phyloP scores from a whole-genome alignment of 2,113 vertebrate genomes.

The Oryzias curvinotus region DNA sequence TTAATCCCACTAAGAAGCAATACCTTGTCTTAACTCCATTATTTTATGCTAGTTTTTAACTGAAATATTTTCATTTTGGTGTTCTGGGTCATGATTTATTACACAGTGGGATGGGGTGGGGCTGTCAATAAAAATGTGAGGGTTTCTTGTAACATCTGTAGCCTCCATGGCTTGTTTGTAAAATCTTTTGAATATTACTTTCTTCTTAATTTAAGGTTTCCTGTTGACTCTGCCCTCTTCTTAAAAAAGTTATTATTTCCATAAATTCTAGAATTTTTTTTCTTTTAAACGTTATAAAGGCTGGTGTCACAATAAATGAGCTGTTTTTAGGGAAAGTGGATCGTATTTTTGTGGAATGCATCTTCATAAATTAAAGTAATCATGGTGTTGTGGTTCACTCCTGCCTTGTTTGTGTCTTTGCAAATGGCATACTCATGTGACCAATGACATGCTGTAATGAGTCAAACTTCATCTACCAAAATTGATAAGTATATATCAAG shows the following conservation, averaged over 20 bases:
- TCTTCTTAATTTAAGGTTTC: conserved; percentile 15
- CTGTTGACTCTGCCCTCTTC: conserved; percentile 19
- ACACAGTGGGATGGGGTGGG: too few species aligned
- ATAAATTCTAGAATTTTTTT: conserved; percentile 37
- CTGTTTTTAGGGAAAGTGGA: conserved; percentile 37
- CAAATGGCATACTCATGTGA: conserved; percentile 64
- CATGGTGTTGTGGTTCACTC: conserved; percentile 54
- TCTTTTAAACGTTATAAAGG: conserved; percentile 16
- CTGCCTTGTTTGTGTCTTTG: conserved; percentile 62
- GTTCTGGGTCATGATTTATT: too few species aligned
- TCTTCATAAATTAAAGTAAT: conserved; percentile 70
- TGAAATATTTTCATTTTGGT: too few species aligned
- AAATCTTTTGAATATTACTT: conserved; percentile 19
- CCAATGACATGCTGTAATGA: conserved; percentile 53
- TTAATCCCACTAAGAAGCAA: too few species aligned
- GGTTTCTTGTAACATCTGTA: conserved; percentile 2
- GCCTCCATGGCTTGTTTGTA: conserved; percentile 17
- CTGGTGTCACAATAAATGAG: too few species aligned
- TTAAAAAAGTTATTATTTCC: conserved; percentile 13
- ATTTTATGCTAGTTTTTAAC: too few species aligned
- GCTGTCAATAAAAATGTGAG: too few species aligned
- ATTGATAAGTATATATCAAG: conserved; percentile 7
- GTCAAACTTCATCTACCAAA: conserved; percentile 28
- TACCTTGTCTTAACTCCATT: too few species aligned
- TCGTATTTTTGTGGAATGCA: conserved; percentile 46